Conservation (phyloP, 2,888 invertebrate genomes). For the Tetramorium bicarinatum region DNA sequence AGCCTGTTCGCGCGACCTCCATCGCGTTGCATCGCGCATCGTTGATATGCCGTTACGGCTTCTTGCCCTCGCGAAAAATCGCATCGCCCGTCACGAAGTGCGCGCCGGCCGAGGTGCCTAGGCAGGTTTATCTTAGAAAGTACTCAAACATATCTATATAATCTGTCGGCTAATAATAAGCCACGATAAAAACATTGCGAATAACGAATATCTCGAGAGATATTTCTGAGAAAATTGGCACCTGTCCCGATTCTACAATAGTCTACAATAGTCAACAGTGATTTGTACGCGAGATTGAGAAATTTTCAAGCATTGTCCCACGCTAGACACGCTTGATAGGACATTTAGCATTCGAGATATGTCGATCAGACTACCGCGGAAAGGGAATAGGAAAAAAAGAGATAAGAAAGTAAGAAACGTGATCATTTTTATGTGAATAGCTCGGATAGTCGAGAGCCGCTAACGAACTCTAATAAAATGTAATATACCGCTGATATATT, state of each 20-base stretch:
- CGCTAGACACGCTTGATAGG: neutral
- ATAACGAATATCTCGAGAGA: slow-evolving; percentile 22
- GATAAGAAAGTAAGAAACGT: neutral
- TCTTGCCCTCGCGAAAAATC: slow-evolving; percentile 37
- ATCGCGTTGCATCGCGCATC: slow-evolving; percentile 22
- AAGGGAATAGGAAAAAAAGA: too few relatives aligned
- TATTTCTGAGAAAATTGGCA: slow-evolving; percentile 23
- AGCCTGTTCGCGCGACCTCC: slow-evolving; percentile 6
- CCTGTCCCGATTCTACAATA: neutral
- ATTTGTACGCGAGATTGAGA: slow-evolving; percentile 11
- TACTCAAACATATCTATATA: slow-evolving; percentile 12
- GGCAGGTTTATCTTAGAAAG: slow-evolving; percentile 24
- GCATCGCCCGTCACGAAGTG: slow-evolving; percentile 33
- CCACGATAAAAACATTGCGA: slow-evolving; percentile 33
- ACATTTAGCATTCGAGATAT: neutral
- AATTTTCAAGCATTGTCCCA: neutral
- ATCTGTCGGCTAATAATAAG: slow-evolving; percentile 18
- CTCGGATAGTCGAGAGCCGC: neutral
- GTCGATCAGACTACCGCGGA: neutral
- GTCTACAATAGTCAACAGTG: slow-evolving; percentile 5
- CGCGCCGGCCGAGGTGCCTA: neutral
- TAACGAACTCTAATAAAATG: neutral
- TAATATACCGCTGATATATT: neutral
- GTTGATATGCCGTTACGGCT: slow-evolving; percentile 49
- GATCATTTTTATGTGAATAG: neutral